phyloP scores from a whole-genome alignment of 2,797 vertebrate genomes.

The Eulemur rubriventer region DNA sequence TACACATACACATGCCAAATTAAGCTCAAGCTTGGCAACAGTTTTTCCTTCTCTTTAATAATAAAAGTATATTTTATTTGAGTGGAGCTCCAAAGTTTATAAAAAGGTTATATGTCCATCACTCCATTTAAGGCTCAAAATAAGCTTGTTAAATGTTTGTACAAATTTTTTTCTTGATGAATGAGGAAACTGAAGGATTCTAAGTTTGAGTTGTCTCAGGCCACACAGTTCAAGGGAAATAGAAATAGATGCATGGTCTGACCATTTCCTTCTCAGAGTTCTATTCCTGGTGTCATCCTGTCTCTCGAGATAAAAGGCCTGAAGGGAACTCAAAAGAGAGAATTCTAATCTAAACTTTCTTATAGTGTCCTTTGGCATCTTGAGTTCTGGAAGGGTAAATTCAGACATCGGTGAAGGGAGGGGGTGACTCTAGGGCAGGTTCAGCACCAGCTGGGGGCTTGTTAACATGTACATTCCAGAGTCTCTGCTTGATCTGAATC shows the following conservation, averaged over 20 bases:
- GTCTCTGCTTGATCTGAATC: neutral
- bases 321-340: neutral
- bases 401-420: neutral
- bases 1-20: neutral
- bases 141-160: neutral
- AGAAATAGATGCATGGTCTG: neutral
- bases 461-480: neutral
- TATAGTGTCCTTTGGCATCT: accelerated
- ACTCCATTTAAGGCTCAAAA: neutral
- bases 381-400: neutral
- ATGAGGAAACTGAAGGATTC: neutral
- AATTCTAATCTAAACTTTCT: neutral
- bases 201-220: neutral
- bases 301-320: constrained; percentile 18
- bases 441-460: neutral
- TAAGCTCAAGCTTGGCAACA: neutral
- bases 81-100: neutral
- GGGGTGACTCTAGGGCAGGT: neutral
- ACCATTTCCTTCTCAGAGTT: neutral
- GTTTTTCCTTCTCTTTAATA: neutral
- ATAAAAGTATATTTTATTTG: neutral
- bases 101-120: neutral
- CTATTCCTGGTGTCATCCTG: constrained; percentile 1
- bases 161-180: neutral
- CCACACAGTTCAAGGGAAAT: neutral